Evolutionary conservation across 2,113 vertebrate genomes (phyloP), one percentile per base, ranked within the genome.

Genomic region (Larimichthys crocea): DNA sequence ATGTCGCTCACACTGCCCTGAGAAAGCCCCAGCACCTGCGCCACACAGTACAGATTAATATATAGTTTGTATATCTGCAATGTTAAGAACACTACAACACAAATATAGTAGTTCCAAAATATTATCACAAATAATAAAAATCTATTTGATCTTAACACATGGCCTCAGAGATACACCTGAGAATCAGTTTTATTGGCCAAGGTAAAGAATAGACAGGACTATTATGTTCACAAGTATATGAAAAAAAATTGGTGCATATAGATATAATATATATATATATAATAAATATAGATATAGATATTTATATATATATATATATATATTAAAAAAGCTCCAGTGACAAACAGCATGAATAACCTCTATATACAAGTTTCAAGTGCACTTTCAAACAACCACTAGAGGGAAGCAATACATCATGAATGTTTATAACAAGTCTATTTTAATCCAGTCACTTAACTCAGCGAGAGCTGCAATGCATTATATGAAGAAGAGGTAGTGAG

Each of bases 1-100:
- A 99, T 99, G 95, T 99, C 98, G 0, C 98, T 99, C 88, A 99
- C 98, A 0, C 98, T 99, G 90, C 98, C 98, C 92, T 99, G 98
- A 31, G 98, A 99, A 85, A 99, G 95, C 5, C 98, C 98, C 92
- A 99, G 95, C 79, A 99, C 97, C 98, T 96, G 86, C 22, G 20
- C 0, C 16, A 26, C 0, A 76, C n/a, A 79, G 61, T 4, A 44
- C 5, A 29, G 26, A 24, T 62, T 17, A 20, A 65, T 40, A 48
- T 6, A 8, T 0, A 14, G 7, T 55, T 14, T 57, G 3, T 48
- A 24, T 20, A 60, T 0, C 17, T 14, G 44, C 4, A 19, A 20
- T 59, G 10, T 64, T 19, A 5, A 19, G 16, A 71, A n/a, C 14
- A 46, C 22, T 19, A 24, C 44, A 11, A 48, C 3, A 3, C 56